phyloP scores from a whole-genome alignment of 2,113 vertebrate genomes.

The Oceanites oceanicus region DNA sequence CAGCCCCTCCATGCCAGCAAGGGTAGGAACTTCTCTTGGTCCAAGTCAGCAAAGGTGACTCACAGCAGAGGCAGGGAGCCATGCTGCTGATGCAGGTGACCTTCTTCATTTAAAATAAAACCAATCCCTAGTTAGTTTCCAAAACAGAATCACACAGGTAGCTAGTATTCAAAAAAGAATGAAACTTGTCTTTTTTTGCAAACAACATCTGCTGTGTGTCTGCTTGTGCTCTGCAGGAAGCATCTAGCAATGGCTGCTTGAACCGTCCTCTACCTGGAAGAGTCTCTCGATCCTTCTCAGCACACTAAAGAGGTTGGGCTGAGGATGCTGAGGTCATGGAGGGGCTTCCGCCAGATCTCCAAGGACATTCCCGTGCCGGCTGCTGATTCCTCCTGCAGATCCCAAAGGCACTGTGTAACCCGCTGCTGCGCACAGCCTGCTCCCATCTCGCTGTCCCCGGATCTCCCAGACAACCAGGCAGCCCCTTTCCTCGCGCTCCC shows the following conservation, averaged over 20 bases:
- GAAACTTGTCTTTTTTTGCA: not conserved
- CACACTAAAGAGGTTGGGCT: not conserved
- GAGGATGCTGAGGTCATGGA: not conserved
- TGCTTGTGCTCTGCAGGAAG: not conserved
- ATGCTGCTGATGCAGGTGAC: not conserved
- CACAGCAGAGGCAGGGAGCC: not conserved
- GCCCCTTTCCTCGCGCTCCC: not conserved
- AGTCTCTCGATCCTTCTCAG: not conserved
- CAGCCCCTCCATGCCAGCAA: not conserved
- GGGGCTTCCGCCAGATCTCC: not conserved
- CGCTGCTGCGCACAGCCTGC: not conserved
- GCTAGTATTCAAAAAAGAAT: not conserved
- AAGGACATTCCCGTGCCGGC: not conserved
- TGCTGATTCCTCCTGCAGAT: not conserved
- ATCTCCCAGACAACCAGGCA: conserved; percentile 29
- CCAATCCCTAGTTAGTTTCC: not conserved
- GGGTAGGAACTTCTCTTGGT: not conserved
- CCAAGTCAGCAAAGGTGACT: conserved; percentile 1
- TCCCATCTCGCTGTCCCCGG: fast-evolving
- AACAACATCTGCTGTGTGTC: not conserved
- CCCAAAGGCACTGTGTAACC: fast-evolving
- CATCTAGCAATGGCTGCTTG: not conserved
- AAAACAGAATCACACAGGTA: not conserved
- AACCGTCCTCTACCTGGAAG: not conserved
- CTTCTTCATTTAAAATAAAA: not conserved